Evolutionary conservation across 2,888 invertebrate genomes (phyloP).

Genomic region (Nowickia ferox): DNA sequence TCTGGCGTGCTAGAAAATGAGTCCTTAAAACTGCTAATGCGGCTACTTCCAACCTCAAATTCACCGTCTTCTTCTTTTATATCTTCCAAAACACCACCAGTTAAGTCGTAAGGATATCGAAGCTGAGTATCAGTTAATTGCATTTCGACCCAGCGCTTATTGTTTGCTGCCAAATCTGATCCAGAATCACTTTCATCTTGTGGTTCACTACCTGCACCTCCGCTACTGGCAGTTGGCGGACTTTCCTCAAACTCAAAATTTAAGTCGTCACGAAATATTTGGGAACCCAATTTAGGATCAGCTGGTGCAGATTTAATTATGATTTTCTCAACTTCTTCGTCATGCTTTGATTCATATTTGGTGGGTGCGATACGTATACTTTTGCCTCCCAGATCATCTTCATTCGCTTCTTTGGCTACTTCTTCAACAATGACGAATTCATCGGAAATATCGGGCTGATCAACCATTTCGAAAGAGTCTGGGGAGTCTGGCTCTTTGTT

Average conservation of each 20-base stretch:
- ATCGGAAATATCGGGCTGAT: slow-evolving; percentile 93
- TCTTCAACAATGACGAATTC: slow-evolving; percentile 95
- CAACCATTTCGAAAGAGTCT: slow-evolving; percentile 94
- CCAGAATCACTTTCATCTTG: slow-evolving; percentile 84
- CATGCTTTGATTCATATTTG: slow-evolving; percentile 86
- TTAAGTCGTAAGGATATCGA: slow-evolving; percentile 90
- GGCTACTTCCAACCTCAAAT: slow-evolving; percentile 90
- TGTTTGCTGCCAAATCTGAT: slow-evolving; percentile 89
- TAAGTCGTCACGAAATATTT: slow-evolving; percentile 85
- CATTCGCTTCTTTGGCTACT: slow-evolving; percentile 93
- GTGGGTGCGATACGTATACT: slow-evolving; percentile 87
- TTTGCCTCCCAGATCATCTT: slow-evolving; percentile 92
- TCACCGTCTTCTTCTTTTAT: slow-evolving; percentile 97
- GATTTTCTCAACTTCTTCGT: slow-evolving; percentile 89
- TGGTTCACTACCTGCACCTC: slow-evolving; percentile 75
- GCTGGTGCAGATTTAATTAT: slow-evolving; percentile 88
- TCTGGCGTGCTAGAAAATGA: slow-evolving; percentile 96
- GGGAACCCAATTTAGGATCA: slow-evolving; percentile 85
- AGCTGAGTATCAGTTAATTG: slow-evolving; percentile 87
- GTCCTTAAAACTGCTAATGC: slow-evolving; percentile 91
- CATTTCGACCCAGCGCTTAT: slow-evolving; percentile 95
- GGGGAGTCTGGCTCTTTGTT: slow-evolving; percentile 89
- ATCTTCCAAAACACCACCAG: slow-evolving; percentile 93
- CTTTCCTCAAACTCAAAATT: slow-evolving; percentile 90
- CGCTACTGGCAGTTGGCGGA: slow-evolving; percentile 83